Evolutionary conservation across 2,888 invertebrate species (phyloP).

Genomic region (Panzeria rudis): DNA sequence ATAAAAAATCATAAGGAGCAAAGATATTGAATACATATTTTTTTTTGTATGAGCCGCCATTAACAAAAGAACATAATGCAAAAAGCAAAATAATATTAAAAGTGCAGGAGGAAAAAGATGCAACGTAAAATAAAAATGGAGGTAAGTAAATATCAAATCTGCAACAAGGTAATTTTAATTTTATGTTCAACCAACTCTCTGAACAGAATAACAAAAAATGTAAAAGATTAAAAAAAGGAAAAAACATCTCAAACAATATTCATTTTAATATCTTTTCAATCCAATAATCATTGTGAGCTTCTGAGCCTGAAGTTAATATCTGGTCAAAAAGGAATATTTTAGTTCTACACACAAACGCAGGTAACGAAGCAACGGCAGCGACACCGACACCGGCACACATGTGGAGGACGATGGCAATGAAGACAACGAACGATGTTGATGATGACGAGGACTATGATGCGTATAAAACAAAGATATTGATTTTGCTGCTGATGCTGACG

Average conservation of each 20-base stretch:
- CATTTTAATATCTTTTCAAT: constrained; percentile 82
- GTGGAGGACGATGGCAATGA: constrained; percentile 29
- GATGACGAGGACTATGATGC: constrained; percentile 56
- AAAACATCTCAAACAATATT: constrained; percentile 76
- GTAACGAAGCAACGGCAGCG: neutral
- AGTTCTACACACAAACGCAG: constrained; percentile 41
- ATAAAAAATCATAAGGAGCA: constrained; percentile 59
- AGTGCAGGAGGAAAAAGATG: constrained; percentile 45
- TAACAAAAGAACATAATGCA: constrained; percentile 45
- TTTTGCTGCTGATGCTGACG: constrained; percentile 56
- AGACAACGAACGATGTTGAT: constrained; percentile 28
- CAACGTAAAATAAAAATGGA: constrained; percentile 57
- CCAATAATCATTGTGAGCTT: constrained; percentile 76
- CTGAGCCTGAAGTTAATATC: constrained; percentile 74
- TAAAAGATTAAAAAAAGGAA: neutral
- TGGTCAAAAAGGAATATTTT: constrained; percentile 66
- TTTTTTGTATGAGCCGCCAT: constrained; percentile 67
- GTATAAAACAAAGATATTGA: constrained; percentile 66
- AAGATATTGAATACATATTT: constrained; percentile 32
- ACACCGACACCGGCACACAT: constrained; percentile 4
- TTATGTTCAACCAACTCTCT: constrained; percentile 58
- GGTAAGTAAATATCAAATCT: constrained; percentile 49
- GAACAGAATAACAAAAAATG: constrained; percentile 40
- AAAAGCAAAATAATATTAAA: constrained; percentile 34
- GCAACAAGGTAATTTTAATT: constrained; percentile 62